phyloP scores from a whole-genome alignment of 2,888 invertebrate genomes.

The Eupithecia subumbrata region DNA sequence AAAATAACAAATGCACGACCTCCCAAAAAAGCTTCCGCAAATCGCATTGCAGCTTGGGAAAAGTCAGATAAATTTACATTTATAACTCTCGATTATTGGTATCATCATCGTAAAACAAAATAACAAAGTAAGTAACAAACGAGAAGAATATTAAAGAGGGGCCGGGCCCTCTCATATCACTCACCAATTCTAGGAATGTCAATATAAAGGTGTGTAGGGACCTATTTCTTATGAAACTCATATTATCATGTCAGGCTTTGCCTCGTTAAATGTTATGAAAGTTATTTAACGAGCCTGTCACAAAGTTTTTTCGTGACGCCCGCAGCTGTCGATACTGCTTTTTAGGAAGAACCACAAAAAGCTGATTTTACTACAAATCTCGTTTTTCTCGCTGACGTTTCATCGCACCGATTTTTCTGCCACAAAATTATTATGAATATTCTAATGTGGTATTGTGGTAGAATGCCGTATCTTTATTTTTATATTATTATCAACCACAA shows the following conservation, averaged over 20 bases:
- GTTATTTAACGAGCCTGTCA: constrained; percentile 45
- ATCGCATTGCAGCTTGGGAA: not conserved
- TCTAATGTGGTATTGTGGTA: not conserved
- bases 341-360: constrained; percentile 8
- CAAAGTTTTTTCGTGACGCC: constrained; percentile 45
- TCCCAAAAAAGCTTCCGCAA: not conserved
- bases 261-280: constrained; percentile 48
- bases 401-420: not conserved
- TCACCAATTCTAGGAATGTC: constrained; percentile 37
- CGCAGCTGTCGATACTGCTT: constrained; percentile 34
- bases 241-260: constrained; percentile 28
- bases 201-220: not conserved
- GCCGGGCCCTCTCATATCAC: constrained; percentile 13
- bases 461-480: not conserved
- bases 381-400: not conserved
- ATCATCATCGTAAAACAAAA: not conserved
- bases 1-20: not conserved
- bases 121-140: not conserved
- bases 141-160: constrained; percentile 11
- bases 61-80: not conserved
- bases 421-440: not conserved
- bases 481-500: not conserved
- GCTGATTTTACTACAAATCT: not conserved
- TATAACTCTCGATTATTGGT: not conserved
- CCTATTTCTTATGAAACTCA: constrained; percentile 30